These are phyloP conservation scores for Habroteleia sp. DNA, from an alignment of 2,888 invertebrate species.

Conservation along the genomic window DNA sequence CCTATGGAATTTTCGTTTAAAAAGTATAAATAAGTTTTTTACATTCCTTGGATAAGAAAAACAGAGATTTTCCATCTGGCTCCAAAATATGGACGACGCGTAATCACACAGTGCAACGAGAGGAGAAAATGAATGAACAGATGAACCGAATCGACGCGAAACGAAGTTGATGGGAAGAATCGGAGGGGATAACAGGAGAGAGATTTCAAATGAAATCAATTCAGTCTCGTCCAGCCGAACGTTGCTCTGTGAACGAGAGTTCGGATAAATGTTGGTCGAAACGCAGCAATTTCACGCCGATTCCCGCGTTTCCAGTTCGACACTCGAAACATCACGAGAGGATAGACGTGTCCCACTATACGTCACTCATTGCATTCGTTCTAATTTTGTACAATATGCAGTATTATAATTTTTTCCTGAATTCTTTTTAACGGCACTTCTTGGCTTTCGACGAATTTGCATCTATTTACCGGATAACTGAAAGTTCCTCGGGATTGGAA, in stretches of 20 bases:
- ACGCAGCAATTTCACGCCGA: constrained; percentile 79
- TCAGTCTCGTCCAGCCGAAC: constrained; percentile 78
- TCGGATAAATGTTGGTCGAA: constrained; percentile 79
- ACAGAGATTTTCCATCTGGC: constrained; percentile 51
- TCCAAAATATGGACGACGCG: constrained; percentile 47
- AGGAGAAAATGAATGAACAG: constrained; percentile 59
- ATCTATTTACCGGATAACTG: constrained; percentile 14
- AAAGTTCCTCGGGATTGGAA: not conserved
- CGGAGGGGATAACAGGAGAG: constrained; percentile 63
- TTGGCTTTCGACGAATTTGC: constrained; percentile 17
- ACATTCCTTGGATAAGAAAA: constrained; percentile 39
- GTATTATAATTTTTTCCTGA: constrained; percentile 60
- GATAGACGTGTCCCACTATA: constrained; percentile 65
- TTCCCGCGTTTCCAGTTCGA: constrained; percentile 75
- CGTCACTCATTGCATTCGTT: constrained; percentile 63
- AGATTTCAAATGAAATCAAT: constrained; percentile 81
- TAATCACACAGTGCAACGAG: constrained; percentile 56
- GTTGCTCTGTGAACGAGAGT: constrained; percentile 73
- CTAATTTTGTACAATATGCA: constrained; percentile 50
- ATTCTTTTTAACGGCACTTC: constrained; percentile 44
- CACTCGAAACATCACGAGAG: constrained; percentile 69
- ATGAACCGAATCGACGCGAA: constrained; percentile 61
- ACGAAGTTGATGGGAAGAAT: constrained; percentile 68
- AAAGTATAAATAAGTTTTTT: not conserved
- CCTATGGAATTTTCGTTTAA: constrained; percentile 4